Evolutionary conservation across 1,140 invertebrate species (phyloP).

Genomic region (Drosophila busckii): DNA sequence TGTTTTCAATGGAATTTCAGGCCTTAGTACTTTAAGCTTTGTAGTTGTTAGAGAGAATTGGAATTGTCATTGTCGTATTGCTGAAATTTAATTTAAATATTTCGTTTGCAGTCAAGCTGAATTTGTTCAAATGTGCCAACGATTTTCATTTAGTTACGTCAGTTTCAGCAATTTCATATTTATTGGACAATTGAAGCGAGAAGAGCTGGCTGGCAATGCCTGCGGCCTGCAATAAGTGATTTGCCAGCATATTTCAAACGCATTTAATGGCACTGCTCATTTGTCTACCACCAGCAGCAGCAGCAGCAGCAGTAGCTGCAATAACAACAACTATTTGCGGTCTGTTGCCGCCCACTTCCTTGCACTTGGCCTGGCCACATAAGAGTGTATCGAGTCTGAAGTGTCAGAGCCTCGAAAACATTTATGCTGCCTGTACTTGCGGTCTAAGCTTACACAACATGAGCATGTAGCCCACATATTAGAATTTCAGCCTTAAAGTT

Average conservation of each 20-base stretch:
- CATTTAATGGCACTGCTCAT: conserved; percentile 67
- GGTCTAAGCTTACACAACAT: conserved; percentile 63
- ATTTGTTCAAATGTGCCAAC: too few relatives aligned
- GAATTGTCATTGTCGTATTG: too few relatives aligned
- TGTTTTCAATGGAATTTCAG: conserved; percentile 63
- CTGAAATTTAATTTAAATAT: too few relatives aligned
- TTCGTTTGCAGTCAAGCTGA: conserved; percentile 3
- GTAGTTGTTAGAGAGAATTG: too few relatives aligned
- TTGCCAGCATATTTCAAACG: conserved; percentile 71
- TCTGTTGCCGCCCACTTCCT: conserved; percentile 32
- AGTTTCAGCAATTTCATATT: conserved; percentile 43
- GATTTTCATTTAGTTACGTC: conserved; percentile 28
- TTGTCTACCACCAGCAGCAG: conserved; percentile 56
- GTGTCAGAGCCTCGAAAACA: conserved; percentile 18
- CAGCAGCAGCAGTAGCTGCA: background rate
- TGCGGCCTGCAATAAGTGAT: conserved; percentile 48
- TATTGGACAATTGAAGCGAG: conserved; percentile 40
- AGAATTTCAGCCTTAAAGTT: too few relatives aligned
- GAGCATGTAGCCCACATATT: too few relatives aligned
- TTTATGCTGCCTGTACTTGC: conserved; percentile 32
- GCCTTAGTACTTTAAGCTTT: too few relatives aligned
- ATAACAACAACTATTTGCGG: conserved; percentile 34
- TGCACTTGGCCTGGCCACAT: conserved; percentile 14
- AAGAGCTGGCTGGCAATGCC: background rate
- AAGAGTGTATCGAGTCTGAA: conserved; percentile 8